Percentiles rank a stretch among this genome's conserved stretches.
Evolutionary conservation across 1,140 invertebrate genomes (phyloP).

Genomic region (Pectinophora gossypiella): DNA sequence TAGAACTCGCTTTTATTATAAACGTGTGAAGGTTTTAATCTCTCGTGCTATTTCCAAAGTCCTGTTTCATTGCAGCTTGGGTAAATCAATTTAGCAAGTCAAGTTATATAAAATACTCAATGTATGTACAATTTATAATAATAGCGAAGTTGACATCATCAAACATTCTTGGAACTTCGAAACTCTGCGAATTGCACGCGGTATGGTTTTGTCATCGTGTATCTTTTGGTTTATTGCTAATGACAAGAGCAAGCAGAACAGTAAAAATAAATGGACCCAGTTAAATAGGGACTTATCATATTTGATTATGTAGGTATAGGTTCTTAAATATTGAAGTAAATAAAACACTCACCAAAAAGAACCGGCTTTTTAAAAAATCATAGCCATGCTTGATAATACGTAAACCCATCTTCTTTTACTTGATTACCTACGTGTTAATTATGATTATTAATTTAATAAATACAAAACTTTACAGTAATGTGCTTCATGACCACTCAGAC

Average conservation of each 20-base stretch:
- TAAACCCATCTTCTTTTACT: conserved; percentile 29
- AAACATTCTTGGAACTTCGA: background rate
- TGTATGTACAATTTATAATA: background rate
- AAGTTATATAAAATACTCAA: background rate
- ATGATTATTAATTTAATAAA: no score
- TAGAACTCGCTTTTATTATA: no score
- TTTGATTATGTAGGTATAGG: background rate
- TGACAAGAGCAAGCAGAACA: no score
- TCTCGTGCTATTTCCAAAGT: no score
- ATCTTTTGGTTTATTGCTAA: background rate
- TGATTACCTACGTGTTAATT: no score
- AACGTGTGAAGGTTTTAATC: no score
- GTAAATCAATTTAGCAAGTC: no score
- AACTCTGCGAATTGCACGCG: background rate
- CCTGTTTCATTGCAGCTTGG: no score
- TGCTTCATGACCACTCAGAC: no score
- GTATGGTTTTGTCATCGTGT: background rate
- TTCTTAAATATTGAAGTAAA: background rate
- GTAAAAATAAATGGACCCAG: no score
- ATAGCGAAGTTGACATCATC: background rate
- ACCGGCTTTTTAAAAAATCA: conserved; percentile 38
- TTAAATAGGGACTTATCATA: no score
- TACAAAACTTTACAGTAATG: no score
- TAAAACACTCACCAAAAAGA: conserved; percentile 52
- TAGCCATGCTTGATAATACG: conserved; percentile 28